Evolutionary conservation across 2,113 vertebrate species (phyloP).

Genomic region (Psittacula cyanocephala): DNA sequence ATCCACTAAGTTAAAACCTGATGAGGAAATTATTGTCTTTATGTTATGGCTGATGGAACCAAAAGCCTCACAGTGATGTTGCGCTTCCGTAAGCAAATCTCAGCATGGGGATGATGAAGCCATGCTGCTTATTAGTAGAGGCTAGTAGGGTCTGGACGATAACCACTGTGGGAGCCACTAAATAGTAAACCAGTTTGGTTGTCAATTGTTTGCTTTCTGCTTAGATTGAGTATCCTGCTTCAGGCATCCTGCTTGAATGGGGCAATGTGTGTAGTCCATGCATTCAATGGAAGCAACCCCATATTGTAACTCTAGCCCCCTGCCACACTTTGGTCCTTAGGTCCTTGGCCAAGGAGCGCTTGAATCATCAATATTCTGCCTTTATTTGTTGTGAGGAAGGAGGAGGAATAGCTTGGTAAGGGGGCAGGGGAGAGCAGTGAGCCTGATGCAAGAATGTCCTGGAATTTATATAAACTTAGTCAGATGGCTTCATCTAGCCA

Average conservation of each 20-base stretch:
- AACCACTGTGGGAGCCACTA: not conserved
- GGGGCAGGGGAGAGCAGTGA: not conserved
- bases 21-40: not conserved
- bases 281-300: not conserved
- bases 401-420: not conserved
- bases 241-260: not conserved
- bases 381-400: not conserved
- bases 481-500: not conserved
- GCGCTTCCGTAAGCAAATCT: not conserved
- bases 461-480: not conserved
- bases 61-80: not conserved
- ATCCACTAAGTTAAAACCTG: not conserved
- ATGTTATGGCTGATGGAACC: not conserved
- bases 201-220: not conserved
- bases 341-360: not conserved
- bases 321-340: not conserved
- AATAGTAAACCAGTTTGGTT: not conserved
- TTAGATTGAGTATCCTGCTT: not conserved
- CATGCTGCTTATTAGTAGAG: not conserved
- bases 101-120: not conserved
- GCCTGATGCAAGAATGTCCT: not conserved
- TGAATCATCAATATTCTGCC: not conserved
- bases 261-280: fast-evolving
- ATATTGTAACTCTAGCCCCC: not conserved
- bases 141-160: not conserved